Evolutionary conservation across 2,113 vertebrate genomes (phyloP).

Genomic region (Pangasianodon gigas): DNA sequence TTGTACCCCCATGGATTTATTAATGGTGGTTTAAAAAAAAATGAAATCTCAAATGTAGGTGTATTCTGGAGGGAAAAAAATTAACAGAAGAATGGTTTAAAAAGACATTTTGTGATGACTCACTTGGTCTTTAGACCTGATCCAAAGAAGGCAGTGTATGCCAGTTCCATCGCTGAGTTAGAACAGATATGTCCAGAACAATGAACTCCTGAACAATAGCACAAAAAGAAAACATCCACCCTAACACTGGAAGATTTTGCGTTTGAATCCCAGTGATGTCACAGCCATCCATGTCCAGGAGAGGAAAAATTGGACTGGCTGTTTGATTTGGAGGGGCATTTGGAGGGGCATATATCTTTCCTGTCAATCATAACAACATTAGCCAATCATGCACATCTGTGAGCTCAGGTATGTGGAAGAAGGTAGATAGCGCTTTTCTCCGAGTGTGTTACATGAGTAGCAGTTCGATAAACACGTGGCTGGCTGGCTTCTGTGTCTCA

Average conservation of each 20-base stretch:
- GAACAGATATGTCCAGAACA: neutral
- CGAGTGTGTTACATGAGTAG: neutral
- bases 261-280: neutral
- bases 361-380: neutral
- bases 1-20: neutral
- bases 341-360: neutral
- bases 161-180: neutral
- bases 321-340: neutral
- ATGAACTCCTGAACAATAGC: neutral
- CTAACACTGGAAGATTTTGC: neutral
- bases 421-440: neutral
- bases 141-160: neutral
- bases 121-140: neutral
- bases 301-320: neutral
- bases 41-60: neutral
- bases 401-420: neutral
- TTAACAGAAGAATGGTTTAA: neutral
- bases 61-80: neutral
- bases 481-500: neutral
- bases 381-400: neutral
- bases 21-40: neutral
- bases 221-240: neutral
- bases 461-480: neutral
- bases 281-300: neutral
- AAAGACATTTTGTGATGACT: neutral